A percentile compares a stretch with the other conserved stretches of the same genome.
Conservation (phyloP, 2,888 invertebrate species). For the Dromius quadrimaculatus region DNA sequence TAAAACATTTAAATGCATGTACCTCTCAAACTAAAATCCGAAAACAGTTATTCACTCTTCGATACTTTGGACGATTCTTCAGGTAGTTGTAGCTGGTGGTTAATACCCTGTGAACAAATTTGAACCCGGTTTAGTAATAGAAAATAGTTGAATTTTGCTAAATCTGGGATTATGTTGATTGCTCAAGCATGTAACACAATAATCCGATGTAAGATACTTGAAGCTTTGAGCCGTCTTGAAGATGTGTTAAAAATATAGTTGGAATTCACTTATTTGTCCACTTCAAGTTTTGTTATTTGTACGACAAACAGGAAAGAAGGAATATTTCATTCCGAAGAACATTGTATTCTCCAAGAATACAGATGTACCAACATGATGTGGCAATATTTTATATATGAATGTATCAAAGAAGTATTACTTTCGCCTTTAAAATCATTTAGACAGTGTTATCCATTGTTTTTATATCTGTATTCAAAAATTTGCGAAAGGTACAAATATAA, state of each 20-base stretch:
- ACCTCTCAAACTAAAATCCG: conserved; percentile 28
- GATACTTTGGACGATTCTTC: neutral
- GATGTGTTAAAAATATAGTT: neutral
- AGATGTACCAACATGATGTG: too few relatives aligned
- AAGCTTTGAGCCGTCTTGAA: too few relatives aligned
- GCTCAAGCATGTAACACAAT: neutral
- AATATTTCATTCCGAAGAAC: too few relatives aligned
- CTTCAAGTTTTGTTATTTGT: too few relatives aligned
- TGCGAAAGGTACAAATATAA: too few relatives aligned
- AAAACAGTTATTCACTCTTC: conserved; percentile 21
- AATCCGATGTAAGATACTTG: neutral
- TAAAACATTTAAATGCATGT: conserved; percentile 1
- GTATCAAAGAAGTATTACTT: too few relatives aligned
- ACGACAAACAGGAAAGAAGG: too few relatives aligned
- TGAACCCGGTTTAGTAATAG: conserved; percentile 13
- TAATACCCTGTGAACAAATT: conserved; percentile 28
- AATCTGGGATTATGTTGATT: conserved; percentile 12
- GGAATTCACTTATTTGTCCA: neutral
- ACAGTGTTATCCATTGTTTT: too few relatives aligned
- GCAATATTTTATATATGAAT: too few relatives aligned
- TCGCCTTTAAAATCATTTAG: too few relatives aligned
- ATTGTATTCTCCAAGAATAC: too few relatives aligned
- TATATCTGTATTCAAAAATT: too few relatives aligned
- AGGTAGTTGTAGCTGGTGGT: neutral
- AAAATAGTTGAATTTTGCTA: neutral